Evolutionary conservation across 1,140 invertebrate genomes (phyloP), one percentile per base, ranked within the genome.

Genomic region (Reticulitermes speratus): DNA sequence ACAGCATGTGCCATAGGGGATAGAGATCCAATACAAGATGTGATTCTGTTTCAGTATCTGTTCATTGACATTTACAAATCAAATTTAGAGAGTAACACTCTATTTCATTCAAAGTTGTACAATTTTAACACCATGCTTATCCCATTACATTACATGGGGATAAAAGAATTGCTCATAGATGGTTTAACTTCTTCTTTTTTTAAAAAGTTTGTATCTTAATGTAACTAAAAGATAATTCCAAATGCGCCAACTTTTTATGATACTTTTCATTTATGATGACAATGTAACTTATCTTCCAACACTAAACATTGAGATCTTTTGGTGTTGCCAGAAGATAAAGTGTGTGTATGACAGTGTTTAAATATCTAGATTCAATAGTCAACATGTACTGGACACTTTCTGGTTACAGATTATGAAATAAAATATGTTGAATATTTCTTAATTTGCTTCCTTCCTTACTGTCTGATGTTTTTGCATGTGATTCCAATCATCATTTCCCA

Each of bases 401-500:
- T 84, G 83, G 83, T 84, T 84, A 84, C 83, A 84, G 21, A 84
- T 84, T 84, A 84, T 84, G 52, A 45, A 84, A 84, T 84, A 84
- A 84, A 84, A 84, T 75, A 75, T 84, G 83, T 84, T 84, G 52
- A 84, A 84, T 84, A 84, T 84, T 84, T 84, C 83, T 30, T 84
- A 84, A 30, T 9, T 84, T 45, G 83, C 48, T 16, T 12, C 19
- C 38, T 38, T 21, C 19, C 19, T 16, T 55, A 48, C 9, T 48
- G 45, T 48, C 45, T 48, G 45, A 48, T 55, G 52, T 55, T 38
- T 38, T 38, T 38, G 38, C 5, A 38, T 38, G 38, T 38, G 38
- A 38, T 38, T 38, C 38, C 38, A 38, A 38, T 38, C 38, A 38
- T 2, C 38, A 38, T 38, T 2, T 38, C 38, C 38, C 2, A 38